Conservation (phyloP, 2,888 invertebrate species). For the Mycalesis mineus region DNA sequence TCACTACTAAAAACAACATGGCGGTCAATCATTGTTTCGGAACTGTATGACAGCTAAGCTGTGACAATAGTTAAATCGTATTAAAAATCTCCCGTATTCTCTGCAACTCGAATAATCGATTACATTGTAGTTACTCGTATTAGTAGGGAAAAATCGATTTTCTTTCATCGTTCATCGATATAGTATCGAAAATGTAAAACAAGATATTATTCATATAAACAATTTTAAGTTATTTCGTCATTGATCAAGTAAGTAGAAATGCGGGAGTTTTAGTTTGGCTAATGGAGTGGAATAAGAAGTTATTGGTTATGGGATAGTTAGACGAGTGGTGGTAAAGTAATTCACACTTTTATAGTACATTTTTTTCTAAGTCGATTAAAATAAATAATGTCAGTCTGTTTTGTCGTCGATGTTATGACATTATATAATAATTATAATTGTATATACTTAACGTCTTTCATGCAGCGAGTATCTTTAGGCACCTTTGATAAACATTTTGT, state of each 20-base stretch:
- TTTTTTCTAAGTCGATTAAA: slow-evolving; percentile 8
- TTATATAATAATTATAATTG: slow-evolving; percentile 49
- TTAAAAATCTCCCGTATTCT: neutral
- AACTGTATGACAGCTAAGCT: slow-evolving; percentile 2
- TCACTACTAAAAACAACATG: neutral
- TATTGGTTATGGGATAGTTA: slow-evolving; percentile 10
- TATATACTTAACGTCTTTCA: slow-evolving; percentile 47
- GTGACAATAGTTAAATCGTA: slow-evolving; percentile 9
- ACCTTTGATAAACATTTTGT: neutral
- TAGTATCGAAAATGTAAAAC: no score
- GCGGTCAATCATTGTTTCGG: neutral
- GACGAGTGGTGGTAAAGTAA: slow-evolving; percentile 43
- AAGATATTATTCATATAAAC: no score
- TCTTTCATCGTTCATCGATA: no score
- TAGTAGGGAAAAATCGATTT: no score
- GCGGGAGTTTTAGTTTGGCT: neutral
- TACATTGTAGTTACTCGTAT: neutral
- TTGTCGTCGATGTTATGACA: slow-evolving; percentile 38
- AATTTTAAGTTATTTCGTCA: no score
- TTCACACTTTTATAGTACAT: slow-evolving; percentile 45
- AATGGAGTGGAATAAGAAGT: slow-evolving; percentile 33
- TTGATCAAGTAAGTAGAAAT: no score
- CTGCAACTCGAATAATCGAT: slow-evolving; percentile 12
- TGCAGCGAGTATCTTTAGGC: neutral
- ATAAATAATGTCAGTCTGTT: slow-evolving; percentile 42